Evolutionary conservation across 2,797 vertebrate genomes (phyloP).

Genomic region (Monodelphis domestica): DNA sequence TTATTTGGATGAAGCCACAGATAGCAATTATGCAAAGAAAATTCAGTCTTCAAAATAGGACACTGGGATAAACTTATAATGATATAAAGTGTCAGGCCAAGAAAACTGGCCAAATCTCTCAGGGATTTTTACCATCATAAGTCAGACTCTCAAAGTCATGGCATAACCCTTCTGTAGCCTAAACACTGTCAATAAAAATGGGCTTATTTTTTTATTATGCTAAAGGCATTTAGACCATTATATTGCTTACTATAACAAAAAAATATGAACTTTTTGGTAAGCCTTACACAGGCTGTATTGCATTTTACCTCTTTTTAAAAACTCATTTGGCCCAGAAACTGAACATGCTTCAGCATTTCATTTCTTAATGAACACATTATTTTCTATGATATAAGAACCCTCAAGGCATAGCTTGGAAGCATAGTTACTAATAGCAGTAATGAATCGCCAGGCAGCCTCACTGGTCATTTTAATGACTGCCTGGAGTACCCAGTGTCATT

Average conservation of each 20-base stretch:
- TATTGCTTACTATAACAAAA: constrained; percentile 31
- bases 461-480: constrained; percentile 55
- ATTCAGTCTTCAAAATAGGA: neutral
- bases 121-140: neutral
- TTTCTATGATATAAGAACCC: constrained; percentile 36
- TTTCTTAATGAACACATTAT: constrained; percentile 59
- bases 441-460: constrained; percentile 41
- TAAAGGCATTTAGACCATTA: constrained; percentile 15
- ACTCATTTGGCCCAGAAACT: neutral
- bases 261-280: constrained; percentile 10
- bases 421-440: constrained; percentile 34
- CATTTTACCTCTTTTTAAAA: constrained; percentile 13
- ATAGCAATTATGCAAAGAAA: neutral
- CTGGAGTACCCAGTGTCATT: constrained; percentile 13
- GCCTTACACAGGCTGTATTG: neutral
- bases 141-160: neutral
- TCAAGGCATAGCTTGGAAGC: constrained; percentile 13
- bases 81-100: neutral
- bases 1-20: neutral
- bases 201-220: neutral
- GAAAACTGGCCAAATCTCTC: neutral
- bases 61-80: neutral
- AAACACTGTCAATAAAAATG: neutral
- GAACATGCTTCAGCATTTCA: constrained; percentile 27
- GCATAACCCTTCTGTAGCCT: neutral